Evolutionary conservation across 2,797 vertebrate species (phyloP).

Genomic region (Iguana delicatissima): DNA sequence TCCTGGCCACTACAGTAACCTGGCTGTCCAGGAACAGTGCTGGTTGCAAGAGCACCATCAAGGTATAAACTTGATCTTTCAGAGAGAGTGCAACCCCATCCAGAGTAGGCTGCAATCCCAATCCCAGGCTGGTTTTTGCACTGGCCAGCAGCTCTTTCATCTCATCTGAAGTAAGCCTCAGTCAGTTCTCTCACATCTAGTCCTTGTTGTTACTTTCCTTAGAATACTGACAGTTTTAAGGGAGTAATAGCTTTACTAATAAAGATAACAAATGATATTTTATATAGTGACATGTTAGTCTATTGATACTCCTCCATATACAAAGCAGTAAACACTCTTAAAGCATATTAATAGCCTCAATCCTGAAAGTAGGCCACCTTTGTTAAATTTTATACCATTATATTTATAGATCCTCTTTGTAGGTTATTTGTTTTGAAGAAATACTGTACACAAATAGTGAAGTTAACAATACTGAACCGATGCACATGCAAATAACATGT

Average conservation of each 20-base stretch:
- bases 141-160: no score
- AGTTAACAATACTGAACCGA: slow-evolving; percentile 4
- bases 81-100: no score
- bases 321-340: background rate
- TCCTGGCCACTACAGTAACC: no score
- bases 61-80: no score
- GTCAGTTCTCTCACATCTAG: no score
- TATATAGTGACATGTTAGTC: background rate
- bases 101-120: no score
- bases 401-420: background rate
- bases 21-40: no score
- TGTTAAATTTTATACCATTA: background rate
- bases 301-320: background rate
- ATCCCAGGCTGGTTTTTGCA: no score
- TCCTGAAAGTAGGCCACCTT: background rate
- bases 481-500: background rate
- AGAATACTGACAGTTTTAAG: background rate
- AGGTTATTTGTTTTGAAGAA: rapidly evolving
- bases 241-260: background rate
- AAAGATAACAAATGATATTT: background rate
- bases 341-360: background rate
- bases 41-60: no score
- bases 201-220: background rate
- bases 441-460: background rate
- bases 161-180: no score